Evolutionary conservation across 2,888 invertebrate species (phyloP).

Genomic region (Tetragonisca angustula): DNA sequence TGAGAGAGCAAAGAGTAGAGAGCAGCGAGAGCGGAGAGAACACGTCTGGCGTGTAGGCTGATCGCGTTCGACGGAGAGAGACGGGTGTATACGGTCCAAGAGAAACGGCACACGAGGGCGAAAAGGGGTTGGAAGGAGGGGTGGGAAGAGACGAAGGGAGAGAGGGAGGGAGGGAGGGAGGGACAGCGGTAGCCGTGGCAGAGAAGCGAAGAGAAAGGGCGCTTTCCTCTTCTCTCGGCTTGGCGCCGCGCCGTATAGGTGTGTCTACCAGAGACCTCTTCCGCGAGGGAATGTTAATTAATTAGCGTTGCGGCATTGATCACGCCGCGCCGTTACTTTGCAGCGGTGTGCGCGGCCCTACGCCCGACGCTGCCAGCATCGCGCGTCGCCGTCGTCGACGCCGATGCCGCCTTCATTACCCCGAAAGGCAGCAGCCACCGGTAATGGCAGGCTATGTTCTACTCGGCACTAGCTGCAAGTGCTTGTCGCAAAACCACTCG

Average conservation of each 20-base stretch:
- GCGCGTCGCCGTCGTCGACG: slow-evolving; percentile 40
- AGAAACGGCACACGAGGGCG: slow-evolving; percentile 9
- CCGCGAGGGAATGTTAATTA: slow-evolving; percentile 78
- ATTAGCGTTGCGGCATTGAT: slow-evolving; percentile 79
- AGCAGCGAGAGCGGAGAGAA: slow-evolving; percentile 5
- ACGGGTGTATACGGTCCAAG: background rate
- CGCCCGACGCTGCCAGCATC: slow-evolving; percentile 52
- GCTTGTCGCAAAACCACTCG: slow-evolving; percentile 59
- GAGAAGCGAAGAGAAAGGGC: slow-evolving; percentile 47
- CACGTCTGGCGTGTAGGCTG: slow-evolving; percentile 3
- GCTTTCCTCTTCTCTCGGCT: slow-evolving; percentile 50
- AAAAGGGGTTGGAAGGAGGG: background rate
- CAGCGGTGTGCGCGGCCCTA: slow-evolving; percentile 61
- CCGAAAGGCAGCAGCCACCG: slow-evolving; percentile 49
- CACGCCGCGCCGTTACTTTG: slow-evolving; percentile 72
- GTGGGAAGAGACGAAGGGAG: slow-evolving; percentile 20
- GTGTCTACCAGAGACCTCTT: slow-evolving; percentile 71
- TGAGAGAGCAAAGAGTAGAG: background rate
- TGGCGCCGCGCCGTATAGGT: slow-evolving; percentile 54
- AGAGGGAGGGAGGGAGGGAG: slow-evolving; percentile 5
- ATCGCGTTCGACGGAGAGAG: slow-evolving; percentile 13
- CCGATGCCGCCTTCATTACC: slow-evolving; percentile 61
- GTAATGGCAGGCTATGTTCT: slow-evolving; percentile 52
- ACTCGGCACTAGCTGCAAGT: slow-evolving; percentile 38
- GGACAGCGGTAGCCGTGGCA: slow-evolving; percentile 20